Base-by-base conservation (phyloP, 1,140 invertebrate species). In the Tetraneura akinire region DNA sequence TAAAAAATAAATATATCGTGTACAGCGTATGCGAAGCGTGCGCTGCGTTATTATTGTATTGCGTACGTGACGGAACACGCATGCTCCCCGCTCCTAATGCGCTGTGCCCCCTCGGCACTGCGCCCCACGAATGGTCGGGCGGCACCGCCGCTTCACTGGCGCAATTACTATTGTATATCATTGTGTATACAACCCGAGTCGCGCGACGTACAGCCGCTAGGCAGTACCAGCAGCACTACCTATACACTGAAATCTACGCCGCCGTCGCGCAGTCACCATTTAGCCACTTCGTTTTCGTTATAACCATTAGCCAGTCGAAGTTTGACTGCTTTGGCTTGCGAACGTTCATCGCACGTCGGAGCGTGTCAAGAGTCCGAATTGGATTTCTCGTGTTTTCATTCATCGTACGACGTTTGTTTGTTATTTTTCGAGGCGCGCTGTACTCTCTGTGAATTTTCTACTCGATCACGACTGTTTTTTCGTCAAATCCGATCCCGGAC, bases 281-380 rank as follows among this genome's bases (percentile, higher is more conserved):
- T n/a, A n/a, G n/a, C n/a, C n/a, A n/a, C n/a, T n/a, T n/a, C n/a
- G n/a, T n/a, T n/a, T n/a, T n/a, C n/a, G n/a, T n/a, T n/a, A n/a
- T n/a, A n/a, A n/a, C n/a, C n/a, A n/a, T n/a, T n/a, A 14, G 55
- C 23, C 55, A 78, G 74, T 78, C 74, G 74, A 78, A 78, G 74
- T 78, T 78, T 60, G 74, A 78, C 74, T 78, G 74, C 74, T 78
- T 78, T 78, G 74, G 37, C 74, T 78, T 62, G n/a, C 16, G 55
- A 55, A 45, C 55, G 73, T 45, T 4, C 23, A 45, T 70, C 29
- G 60, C 37, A 0, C 29, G 18, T 21, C 64, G 64, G n/a, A n/a
- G n/a, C n/a, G n/a, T n/a, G n/a, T n/a, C n/a, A n/a, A n/a, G n/a
- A n/a, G n/a, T n/a, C n/a, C n/a, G n/a, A n/a, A n/a, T n/a, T n/a